A percentile compares a stretch with the other conserved stretches of the same genome.
These are phyloP conservation scores for Rotaria socialis DNA, from an alignment of 2,888 invertebrate species.

Conservation along the genomic window DNA sequence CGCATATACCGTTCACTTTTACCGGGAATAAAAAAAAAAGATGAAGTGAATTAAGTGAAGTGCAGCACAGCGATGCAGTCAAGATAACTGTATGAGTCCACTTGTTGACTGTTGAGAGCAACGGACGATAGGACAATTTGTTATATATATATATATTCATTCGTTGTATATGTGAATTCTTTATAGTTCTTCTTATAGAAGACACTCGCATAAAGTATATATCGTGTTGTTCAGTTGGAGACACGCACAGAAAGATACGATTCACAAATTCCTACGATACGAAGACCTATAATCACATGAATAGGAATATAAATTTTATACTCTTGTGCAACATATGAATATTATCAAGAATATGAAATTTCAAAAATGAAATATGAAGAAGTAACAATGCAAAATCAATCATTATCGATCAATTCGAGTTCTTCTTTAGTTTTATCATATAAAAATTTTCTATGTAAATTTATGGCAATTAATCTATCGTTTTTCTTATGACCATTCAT, in stretches of 20 bases:
- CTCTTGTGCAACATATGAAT: neutral
- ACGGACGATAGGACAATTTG: neutral
- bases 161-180: neutral
- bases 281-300: neutral
- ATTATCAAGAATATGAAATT: neutral
- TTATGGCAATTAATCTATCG: neutral
- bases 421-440: neutral
- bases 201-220: neutral
- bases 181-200: neutral
- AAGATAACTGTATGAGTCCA: neutral
- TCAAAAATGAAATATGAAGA: conserved; percentile 21
- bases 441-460: neutral
- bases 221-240: neutral
- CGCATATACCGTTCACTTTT: neutral
- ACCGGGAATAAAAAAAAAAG: neutral
- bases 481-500: neutral
- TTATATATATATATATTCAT: neutral
- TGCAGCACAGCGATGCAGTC: neutral
- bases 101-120: neutral
- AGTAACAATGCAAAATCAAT: neutral
- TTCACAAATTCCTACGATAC: neutral
- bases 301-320: neutral
- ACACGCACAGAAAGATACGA: neutral
- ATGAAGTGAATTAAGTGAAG: conserved; percentile 13
- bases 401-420: neutral